phyloP scores from a whole-genome alignment of 2,888 invertebrate species.

The Dimorphilus gyrociliatus region DNA sequence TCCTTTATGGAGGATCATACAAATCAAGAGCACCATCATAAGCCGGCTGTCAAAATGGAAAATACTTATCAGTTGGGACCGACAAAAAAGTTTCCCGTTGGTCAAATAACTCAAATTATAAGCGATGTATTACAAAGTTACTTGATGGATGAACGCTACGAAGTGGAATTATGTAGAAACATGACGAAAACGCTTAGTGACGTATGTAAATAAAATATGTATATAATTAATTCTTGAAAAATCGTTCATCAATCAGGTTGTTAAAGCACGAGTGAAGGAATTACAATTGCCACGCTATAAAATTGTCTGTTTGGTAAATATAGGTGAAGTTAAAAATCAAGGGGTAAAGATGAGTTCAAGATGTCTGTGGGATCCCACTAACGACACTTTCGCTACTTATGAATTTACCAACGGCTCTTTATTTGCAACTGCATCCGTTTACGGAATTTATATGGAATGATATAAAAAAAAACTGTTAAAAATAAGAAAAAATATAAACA shows the following conservation, averaged over 20 bases:
- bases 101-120: conserved; percentile 22
- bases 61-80: conserved; percentile 32
- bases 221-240: background rate
- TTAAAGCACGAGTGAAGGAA: conserved; percentile 33
- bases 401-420: conserved; percentile 32
- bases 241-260: conserved; percentile 18
- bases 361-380: conserved; percentile 32
- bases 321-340: conserved; percentile 28
- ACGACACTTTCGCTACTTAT: conserved; percentile 26
- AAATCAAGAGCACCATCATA: conserved; percentile 17
- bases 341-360: conserved; percentile 28
- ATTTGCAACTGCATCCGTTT: conserved; percentile 32
- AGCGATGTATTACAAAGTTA: conserved; percentile 31
- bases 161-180: conserved; percentile 31
- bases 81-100: conserved; percentile 20
- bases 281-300: conserved; percentile 32
- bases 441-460: conserved; percentile 27
- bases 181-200: conserved; percentile 37
- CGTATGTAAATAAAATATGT: conserved; percentile 17
- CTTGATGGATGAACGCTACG: conserved; percentile 30
- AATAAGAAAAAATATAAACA: too few species aligned
- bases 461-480: too few species aligned
- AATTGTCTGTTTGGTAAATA: conserved; percentile 31
- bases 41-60: conserved; percentile 22
- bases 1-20: conserved; percentile 32